Percentiles rank a stretch among this genome's conserved stretches.
Evolutionary conservation across 2,888 invertebrate species (phyloP).

Genomic region (Copidosoma aretas): DNA sequence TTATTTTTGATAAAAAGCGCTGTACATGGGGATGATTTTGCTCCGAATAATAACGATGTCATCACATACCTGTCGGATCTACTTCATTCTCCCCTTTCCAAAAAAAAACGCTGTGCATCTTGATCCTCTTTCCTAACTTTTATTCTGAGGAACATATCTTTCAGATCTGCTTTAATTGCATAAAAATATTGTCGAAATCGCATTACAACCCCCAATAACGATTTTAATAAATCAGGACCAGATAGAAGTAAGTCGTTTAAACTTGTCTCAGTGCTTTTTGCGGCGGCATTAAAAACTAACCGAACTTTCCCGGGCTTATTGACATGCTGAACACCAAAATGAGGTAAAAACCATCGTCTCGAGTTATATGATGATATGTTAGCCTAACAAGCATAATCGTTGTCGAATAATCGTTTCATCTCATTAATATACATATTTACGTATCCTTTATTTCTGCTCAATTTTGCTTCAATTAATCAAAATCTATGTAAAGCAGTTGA

Average conservation of each 20-base stretch:
- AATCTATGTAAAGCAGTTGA: not conserved
- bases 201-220: too few species aligned
- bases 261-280: too few species aligned
- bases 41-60: constrained; percentile 42
- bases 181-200: constrained; percentile 45
- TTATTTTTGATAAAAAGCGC: constrained; percentile 45
- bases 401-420: not conserved
- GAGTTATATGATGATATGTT: too few species aligned
- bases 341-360: too few species aligned
- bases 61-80: constrained; percentile 33
- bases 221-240: too few species aligned
- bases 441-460: not conserved
- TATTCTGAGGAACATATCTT: constrained; percentile 51
- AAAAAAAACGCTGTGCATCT: constrained; percentile 43
- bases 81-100: constrained; percentile 15
- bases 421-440: not conserved
- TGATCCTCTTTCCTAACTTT: constrained; percentile 46
- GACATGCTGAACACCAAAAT: constrained; percentile 2
- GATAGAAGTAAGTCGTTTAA: too few species aligned
- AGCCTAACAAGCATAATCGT: not conserved
- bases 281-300: too few species aligned
- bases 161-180: constrained; percentile 51
- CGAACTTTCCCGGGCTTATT: constrained; percentile 10
- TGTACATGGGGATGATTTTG: constrained; percentile 46
- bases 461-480: not conserved